These are phyloP conservation scores for Ormyrus thymus DNA, from an alignment of 2,888 invertebrate species.

Conservation along the genomic window DNA sequence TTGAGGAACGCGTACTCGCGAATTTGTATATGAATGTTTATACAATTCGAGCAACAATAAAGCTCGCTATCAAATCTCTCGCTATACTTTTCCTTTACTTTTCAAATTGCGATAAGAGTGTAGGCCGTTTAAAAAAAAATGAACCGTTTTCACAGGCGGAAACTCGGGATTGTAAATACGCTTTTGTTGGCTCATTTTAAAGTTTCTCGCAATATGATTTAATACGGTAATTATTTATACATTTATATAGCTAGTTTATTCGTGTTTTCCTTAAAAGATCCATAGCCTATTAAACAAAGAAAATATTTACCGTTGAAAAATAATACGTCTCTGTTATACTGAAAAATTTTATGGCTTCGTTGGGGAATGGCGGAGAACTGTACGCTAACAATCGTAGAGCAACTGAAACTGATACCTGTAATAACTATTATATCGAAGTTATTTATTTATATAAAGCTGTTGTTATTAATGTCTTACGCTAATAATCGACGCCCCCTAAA, in stretches of 20 bases:
- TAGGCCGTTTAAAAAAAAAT: background rate
- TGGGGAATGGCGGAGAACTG: conserved; percentile 13
- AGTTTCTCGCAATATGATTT: too few relatives aligned
- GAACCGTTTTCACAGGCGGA: background rate
- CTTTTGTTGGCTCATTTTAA: too few relatives aligned
- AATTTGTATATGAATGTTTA: background rate
- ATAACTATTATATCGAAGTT: background rate
- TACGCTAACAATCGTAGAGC: conserved; percentile 7
- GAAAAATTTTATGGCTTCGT: conserved; percentile 19
- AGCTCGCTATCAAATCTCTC: background rate
- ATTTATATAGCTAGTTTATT: background rate
- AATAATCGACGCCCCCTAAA: background rate
- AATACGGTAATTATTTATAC: background rate
- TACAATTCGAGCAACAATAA: background rate
- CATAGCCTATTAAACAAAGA: background rate
- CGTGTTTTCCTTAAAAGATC: too few relatives aligned
- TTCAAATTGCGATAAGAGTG: background rate
- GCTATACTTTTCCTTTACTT: background rate
- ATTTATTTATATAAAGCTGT: conserved; percentile 19
- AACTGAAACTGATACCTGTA: background rate
- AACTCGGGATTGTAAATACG: too few relatives aligned
- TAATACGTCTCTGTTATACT: background rate
- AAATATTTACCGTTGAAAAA: conserved; percentile 8
- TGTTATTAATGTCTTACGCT: conserved; percentile 15
- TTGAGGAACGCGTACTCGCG: conserved; percentile 20